Conservation (phyloP, 2,888 invertebrate genomes). For the Brachypalpus laphriformis region DNA sequence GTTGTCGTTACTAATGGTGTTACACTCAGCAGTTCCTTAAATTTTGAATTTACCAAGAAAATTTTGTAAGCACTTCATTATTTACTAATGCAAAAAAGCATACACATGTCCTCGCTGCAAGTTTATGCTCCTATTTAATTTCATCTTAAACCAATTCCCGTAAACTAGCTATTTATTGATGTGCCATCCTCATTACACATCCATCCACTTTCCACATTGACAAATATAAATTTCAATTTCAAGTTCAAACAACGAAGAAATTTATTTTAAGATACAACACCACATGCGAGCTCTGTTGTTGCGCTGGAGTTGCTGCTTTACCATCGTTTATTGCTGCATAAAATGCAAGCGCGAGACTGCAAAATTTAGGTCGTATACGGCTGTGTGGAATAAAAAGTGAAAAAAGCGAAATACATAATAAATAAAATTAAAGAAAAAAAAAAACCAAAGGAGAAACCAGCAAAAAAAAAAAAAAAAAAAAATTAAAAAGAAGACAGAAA, state of each 20-base stretch:
- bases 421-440: conserved; percentile 13
- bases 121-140: conserved; percentile 12
- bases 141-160: conserved; percentile 5
- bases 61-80: conserved; percentile 6
- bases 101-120: background rate
- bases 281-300: conserved; percentile 20
- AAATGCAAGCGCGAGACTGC: conserved; percentile 40
- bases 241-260: conserved; percentile 67
- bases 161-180: conserved; percentile 37
- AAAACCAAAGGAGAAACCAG: too few relatives aligned
- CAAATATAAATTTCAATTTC: conserved; percentile 64
- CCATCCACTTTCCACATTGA: conserved; percentile 34
- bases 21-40: too few relatives aligned
- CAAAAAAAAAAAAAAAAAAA: background rate
- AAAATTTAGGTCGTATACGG: conserved; percentile 59
- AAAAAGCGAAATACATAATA: conserved; percentile 2
- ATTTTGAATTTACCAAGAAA: background rate
- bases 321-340: conserved; percentile 23
- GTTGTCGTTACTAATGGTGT: too few relatives aligned
- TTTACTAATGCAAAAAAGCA: too few relatives aligned
- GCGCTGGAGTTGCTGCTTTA: conserved; percentile 30
- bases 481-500: conserved; percentile 5
- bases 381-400: background rate
- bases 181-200: conserved; percentile 45
- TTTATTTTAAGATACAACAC: conserved; percentile 60